These are phyloP conservation scores for Neoaliturus tenellus DNA, from an alignment of 2,888 invertebrate genomes.

Conservation along the genomic window DNA sequence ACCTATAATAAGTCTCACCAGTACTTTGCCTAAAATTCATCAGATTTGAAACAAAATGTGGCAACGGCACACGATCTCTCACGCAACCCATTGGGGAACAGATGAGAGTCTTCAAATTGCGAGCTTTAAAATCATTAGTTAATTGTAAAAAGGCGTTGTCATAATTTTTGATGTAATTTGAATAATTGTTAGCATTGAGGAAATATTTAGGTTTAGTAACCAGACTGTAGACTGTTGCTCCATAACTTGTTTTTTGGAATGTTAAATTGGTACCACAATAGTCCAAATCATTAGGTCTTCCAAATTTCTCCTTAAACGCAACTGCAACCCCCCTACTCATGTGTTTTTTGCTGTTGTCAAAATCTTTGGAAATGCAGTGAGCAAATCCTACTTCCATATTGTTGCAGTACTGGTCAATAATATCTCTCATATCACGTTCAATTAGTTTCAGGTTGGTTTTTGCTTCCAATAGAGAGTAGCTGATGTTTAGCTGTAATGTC, in stretches of 20 bases:
- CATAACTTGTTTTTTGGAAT: not conserved
- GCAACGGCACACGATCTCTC: too few relatives aligned
- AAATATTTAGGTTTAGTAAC: slow-evolving; percentile 13
- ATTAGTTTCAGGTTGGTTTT: not conserved
- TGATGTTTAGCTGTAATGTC: not conserved
- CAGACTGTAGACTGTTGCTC: slow-evolving; percentile 3
- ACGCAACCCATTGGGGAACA: not conserved
- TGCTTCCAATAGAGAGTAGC: not conserved
- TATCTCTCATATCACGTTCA: not conserved
- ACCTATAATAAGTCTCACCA: too few relatives aligned
- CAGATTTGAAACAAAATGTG: not conserved
- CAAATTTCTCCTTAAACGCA: not conserved
- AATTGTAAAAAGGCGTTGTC: not conserved
- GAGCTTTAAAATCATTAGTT: not conserved
- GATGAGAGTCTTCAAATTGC: not conserved
- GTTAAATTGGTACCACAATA: not conserved
- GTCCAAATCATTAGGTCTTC: not conserved
- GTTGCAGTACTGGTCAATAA: not conserved
- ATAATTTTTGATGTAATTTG: not conserved
- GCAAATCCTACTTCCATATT: not conserved
- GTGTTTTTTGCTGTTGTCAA: not conserved
- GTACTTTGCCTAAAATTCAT: not conserved
- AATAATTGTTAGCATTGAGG: not conserved
- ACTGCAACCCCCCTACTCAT: not conserved
- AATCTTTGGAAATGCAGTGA: not conserved